These are phyloP conservation scores for Agriotes lineatus DNA, from an alignment of 2,888 invertebrate species.

Conservation along the genomic window DNA sequence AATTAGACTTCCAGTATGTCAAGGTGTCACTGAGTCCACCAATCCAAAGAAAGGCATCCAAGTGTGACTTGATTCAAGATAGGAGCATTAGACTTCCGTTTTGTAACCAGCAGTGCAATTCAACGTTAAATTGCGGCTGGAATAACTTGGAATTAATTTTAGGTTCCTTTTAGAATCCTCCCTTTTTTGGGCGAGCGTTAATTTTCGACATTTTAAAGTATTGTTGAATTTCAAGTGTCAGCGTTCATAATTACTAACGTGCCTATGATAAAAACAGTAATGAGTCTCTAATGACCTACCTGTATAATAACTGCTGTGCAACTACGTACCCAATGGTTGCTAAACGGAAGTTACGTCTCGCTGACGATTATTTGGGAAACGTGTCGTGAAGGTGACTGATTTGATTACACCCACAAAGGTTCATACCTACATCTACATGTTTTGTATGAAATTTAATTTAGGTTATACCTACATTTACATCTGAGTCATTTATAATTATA, in stretches of 20 bases:
- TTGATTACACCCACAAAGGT: background rate
- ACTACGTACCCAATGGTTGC: conserved; percentile 5
- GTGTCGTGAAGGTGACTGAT: conserved; percentile 6
- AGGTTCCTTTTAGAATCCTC: no score
- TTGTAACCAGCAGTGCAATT: background rate
- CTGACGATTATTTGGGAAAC: conserved; percentile 12
- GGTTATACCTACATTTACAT: no score
- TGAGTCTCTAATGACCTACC: no score
- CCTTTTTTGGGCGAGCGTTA: no score
- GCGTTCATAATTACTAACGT: no score
- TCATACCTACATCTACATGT: background rate
- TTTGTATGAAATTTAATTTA: background rate
- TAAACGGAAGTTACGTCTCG: conserved; percentile 30
- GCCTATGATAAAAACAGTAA: no score
- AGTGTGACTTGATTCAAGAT: conserved; percentile 32
- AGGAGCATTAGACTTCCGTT: conserved; percentile 32
- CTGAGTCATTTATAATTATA: no score
- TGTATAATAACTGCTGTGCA: conserved; percentile 15
- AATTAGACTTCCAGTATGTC: conserved; percentile 32
- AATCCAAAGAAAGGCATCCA: conserved; percentile 23
- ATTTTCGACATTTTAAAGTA: no score
- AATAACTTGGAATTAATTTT: no score
- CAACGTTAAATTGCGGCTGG: background rate
- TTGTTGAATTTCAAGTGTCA: no score
- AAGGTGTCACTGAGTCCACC: conserved; percentile 20